Evolutionary conservation across 2,888 invertebrate species (phyloP).

Genomic region (Idaea dimidiata): DNA sequence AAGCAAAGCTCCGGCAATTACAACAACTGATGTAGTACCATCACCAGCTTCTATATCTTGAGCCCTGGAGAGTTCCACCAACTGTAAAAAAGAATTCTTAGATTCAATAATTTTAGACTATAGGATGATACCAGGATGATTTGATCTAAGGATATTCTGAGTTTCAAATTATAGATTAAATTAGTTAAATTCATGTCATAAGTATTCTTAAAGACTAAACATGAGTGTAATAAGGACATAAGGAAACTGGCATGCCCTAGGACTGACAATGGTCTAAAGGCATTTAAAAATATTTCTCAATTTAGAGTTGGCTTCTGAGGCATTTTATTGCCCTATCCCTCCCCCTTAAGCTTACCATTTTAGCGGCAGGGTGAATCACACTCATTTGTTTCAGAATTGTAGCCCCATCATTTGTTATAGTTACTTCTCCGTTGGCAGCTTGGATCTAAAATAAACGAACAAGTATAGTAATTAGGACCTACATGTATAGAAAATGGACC

Average conservation of each 20-base stretch:
- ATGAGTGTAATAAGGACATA: no score
- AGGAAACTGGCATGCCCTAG: no score
- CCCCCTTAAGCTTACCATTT: constrained; percentile 90
- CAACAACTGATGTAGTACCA: constrained; percentile 99
- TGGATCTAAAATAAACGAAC: constrained; percentile 87
- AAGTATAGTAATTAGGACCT: constrained; percentile 12
- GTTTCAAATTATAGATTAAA: no score
- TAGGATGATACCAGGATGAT: no score
- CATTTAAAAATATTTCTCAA: no score
- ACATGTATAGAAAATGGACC: neutral
- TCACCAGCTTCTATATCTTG: constrained; percentile 99
- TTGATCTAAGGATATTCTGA: no score
- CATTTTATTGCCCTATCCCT: no score
- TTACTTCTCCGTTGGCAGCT: constrained; percentile 97
- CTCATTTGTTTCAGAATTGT: constrained; percentile 99
- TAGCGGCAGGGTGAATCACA: constrained; percentile 98
- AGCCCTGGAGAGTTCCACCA: constrained; percentile 98
- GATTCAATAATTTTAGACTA: no score
- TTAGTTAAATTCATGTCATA: no score
- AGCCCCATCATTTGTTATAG: constrained; percentile 99
- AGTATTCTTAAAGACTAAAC: no score
- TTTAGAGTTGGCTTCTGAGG: no score
- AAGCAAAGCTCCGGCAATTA: constrained; percentile 96
- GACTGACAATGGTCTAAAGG: no score
- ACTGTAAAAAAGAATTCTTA: constrained; percentile 69